Evolutionary conservation across 2,797 vertebrate genomes (phyloP), one percentile per base, ranked within the genome.

Genomic region (Pipistrellus pygmaeus): DNA sequence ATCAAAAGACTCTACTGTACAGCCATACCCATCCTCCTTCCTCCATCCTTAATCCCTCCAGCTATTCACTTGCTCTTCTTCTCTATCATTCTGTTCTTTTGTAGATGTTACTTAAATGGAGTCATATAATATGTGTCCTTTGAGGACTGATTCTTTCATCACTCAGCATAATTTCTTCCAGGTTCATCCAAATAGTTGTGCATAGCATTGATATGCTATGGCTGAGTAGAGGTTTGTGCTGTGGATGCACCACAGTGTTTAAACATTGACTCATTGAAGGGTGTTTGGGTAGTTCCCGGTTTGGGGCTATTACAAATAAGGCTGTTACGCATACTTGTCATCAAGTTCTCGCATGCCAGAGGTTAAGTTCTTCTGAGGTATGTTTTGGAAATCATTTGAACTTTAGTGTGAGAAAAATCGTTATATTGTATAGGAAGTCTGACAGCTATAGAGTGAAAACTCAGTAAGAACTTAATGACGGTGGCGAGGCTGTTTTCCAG

Each of bases 301-400:
- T 87, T 84, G 38, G 41, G n/a, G 27, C 27, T 87, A 13, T 90
- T 75, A 68, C 35, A 88, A 3, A 62, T 53, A 48, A 69, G 81
- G 18, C 25, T 68, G 53, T 23, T 82, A 1, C 48, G 46, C 86
- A 55, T 25, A 77, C 81, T 86, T 85, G 30, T 81, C 41, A 17
- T n/a, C 15, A 82, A 35, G 15, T 84, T 87, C n/a, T 9, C 77
- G 8, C 41, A 10, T 78, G 44, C 68, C 77, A 85, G n/a, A 66
- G 21, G 64, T 66, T 81, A 23, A 44, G 0, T 81, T 77, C 12
- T 72, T 66, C 21, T 78, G 18, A 71, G 27, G 2, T 38, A 55
- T 60, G 12, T 92, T 62, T 68, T 85, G 77, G 85, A 88, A 91
- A 75, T 91, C 20, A 64, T 88, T 90, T 91, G 41, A 38, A 12